These are phyloP conservation scores for Cepaea nemoralis DNA, from an alignment of 1,140 invertebrate species.

Conservation along the genomic window DNA sequence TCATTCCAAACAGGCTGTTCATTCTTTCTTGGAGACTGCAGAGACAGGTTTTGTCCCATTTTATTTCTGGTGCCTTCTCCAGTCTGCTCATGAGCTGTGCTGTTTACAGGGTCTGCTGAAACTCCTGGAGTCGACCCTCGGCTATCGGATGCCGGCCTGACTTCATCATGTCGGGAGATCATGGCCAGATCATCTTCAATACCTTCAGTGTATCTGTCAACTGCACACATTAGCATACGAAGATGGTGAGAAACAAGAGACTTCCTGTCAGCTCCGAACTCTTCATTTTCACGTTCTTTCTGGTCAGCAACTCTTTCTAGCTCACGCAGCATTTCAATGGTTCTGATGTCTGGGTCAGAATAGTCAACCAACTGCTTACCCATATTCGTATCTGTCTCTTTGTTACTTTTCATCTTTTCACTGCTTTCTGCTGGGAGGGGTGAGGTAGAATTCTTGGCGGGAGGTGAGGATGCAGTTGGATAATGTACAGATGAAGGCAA, in stretches of 20 bases:
- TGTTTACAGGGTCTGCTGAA: not conserved
- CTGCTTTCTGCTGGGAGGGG: not conserved
- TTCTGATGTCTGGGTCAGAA: slow-evolving; percentile 36
- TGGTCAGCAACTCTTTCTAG: slow-evolving; percentile 39
- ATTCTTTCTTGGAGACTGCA: not conserved
- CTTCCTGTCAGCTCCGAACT: slow-evolving; percentile 17
- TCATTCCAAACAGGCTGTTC: not conserved
- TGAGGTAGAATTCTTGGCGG: not conserved
- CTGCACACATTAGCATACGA: slow-evolving; percentile 39
- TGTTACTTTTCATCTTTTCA: not conserved
- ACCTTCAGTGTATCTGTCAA: slow-evolving; percentile 35
- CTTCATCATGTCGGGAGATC: not conserved
- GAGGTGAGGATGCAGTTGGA: slow-evolving; percentile 1
- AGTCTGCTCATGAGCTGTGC: not conserved
- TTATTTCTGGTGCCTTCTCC: not conserved
- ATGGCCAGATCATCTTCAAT: slow-evolving; percentile 3
- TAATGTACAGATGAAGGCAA: not conserved
- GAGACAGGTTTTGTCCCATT: no score
- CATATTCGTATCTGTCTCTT: not conserved
- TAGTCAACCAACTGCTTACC: not conserved
- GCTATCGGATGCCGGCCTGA: not conserved
- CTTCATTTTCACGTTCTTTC: slow-evolving; percentile 26
- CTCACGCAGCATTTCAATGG: slow-evolving; percentile 41
- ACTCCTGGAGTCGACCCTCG: not conserved
- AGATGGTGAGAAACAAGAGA: slow-evolving; percentile 38